A percentile compares a stretch with the other conserved stretches of the same genome.
Conservation (phyloP, 2,797 vertebrate species). For the Periparus ater region DNA sequence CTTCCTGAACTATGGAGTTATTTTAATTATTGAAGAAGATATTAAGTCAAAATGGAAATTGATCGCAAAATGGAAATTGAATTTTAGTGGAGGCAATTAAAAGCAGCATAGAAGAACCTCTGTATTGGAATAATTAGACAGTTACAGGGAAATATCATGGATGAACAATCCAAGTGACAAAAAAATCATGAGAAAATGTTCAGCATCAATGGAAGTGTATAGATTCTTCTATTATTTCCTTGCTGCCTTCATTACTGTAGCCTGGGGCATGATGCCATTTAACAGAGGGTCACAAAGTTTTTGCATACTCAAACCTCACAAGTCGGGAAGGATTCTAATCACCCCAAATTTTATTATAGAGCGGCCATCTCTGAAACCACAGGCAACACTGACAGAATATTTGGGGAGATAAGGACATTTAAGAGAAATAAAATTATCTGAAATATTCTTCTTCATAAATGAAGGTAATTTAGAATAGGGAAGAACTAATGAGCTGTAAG, state of each 20-base stretch:
- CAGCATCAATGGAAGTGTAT: neutral
- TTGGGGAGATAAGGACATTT: neutral
- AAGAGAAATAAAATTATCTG: neutral
- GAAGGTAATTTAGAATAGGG: neutral
- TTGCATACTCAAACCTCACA: rapidly evolving
- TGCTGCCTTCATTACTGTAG: neutral
- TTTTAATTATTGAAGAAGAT: neutral
- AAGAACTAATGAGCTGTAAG: neutral
- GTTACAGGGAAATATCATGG: neutral
- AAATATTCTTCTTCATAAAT: neutral
- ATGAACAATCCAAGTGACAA: neutral
- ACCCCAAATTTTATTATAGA: neutral
- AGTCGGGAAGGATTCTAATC: neutral
- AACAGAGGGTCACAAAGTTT: neutral
- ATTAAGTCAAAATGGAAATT: neutral
- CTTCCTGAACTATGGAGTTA: rapidly evolving
- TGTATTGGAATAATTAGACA: neutral
- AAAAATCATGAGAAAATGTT: neutral
- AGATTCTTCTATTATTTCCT: neutral
- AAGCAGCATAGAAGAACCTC: neutral
- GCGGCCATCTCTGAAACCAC: neutral
- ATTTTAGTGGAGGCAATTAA: neutral
- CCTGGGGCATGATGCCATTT: neutral
- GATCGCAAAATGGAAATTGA: neutral
- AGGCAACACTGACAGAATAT: neutral